Base-by-base conservation (phyloP, 2,888 invertebrate species). In the Pristionchus arcanus region DNA sequence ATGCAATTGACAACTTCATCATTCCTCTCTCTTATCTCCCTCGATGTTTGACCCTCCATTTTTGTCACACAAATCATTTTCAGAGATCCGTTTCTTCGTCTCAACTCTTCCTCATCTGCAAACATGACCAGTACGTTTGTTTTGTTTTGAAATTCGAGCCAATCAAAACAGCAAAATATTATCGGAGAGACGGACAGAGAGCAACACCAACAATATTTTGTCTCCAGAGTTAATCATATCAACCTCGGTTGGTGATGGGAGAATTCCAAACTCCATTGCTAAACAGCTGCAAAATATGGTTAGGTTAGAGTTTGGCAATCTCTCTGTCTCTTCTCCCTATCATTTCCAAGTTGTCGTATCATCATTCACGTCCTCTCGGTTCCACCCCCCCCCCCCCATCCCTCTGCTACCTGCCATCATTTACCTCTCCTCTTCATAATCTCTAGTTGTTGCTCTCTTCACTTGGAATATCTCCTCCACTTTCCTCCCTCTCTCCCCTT, bases 1-100 rank as follows among this genome's bases (percentile, higher is more conserved):
- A 81, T 81, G 81, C n/a, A n/a, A 49, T 25, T 77, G 71, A 71
- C 77, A 28, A 71, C 34, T 34, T 71, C 68, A 71, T 31, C 68
- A 71, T 28, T 31, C 34, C 34, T 19, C 16, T 11, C 25, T 15
- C 68, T 71, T 71, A 71, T 71, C 68, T 31, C 68, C 21, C 16
- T 9, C 68, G 31, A 71, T 71, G 1, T 77, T 77, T 77, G n/a
- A 28, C 81, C 31, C 42, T 81, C n/a, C 49, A n/a, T 9, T 25
- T 49, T 28, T 68, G 28, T 68, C 9, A 28, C 15, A 31, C 15
- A 31, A 68, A 68, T 31, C 19, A 15, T 34, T 68, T 68, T 68
- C 68, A 68, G 68, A 68, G 31, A 2, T n/a, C 1, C 68, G 16
- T 31, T n/a, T n/a, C 81, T n/a, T 81, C 81, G 11, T 21, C n/a